Base-by-base conservation (phyloP, 2,113 vertebrate species). In the Sardina pilchardus region DNA sequence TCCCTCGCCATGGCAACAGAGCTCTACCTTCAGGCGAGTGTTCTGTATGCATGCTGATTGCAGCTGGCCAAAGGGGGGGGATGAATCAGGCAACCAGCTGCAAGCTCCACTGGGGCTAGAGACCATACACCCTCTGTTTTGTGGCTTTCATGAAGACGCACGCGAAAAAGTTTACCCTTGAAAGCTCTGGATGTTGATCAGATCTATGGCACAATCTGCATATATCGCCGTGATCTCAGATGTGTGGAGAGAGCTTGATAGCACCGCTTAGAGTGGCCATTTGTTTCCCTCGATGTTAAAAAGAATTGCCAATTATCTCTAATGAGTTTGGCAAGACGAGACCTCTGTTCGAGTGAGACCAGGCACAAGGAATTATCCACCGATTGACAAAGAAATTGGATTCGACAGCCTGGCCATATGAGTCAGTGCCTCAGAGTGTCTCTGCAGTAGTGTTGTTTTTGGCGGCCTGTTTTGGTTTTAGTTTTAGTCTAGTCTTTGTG, bases 251-350 rank as follows among this genome's bases (percentile, higher is more conserved):
- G 30, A 42, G 21, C 47, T 86, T 71, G 10, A 63, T 80, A 63
- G 71, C 36, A 45, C 43, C 16, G 8, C 71, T 67, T 42, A 43
- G 47, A 59, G 30, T n/a, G 80, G 78, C 59, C 19, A 45, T 39
- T 67, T 83, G 82, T 88, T 86, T 86, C 82, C 26, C 44, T 90
- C 85, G 81, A 86, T 83, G 87, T 90, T 86, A 90, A 71, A 86
- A 84, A 84, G 86, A 89, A 80, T 88, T 88, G 85, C 84, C 90
- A 89, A 90, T 94, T 93, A 92, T 91, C 82, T 85, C 86, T 88
- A 90, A 83, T 87, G 87, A 87, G 83, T 81, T 90, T 83, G 43
- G 81, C 85, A 71, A 89, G 75, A 87, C 89, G 82, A 82, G 85
- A 92, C 84, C 91, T 78, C 82, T 85, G 19, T 48, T 89, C 88